Percentiles rank a stretch among this genome's conserved stretches.
Conservation (phyloP, 2,888 invertebrate genomes). For the Drosophila paracracens region DNA sequence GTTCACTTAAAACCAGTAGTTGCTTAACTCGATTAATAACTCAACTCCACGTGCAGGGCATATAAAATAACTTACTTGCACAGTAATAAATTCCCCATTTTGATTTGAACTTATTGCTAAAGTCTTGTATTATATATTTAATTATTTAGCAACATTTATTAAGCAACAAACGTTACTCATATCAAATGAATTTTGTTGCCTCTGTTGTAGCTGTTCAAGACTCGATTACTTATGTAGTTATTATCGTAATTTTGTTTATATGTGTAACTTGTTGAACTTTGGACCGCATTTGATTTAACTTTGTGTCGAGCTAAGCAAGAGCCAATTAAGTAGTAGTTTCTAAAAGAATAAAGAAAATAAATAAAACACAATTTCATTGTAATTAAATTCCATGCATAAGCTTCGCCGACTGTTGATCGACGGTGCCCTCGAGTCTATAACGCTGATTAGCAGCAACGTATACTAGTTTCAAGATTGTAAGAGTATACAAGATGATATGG, state of each 20-base stretch:
- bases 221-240: conserved; percentile 42
- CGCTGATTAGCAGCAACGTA: conserved; percentile 35
- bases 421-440: conserved; percentile 41
- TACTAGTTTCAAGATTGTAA: background rate
- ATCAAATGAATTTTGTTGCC: conserved; percentile 16
- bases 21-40: background rate
- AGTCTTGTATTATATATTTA: background rate
- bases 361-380: conserved; percentile 34
- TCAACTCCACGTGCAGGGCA: background rate
- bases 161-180: conserved; percentile 9
- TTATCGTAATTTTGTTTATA: conserved; percentile 56
- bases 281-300: conserved; percentile 38
- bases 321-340: conserved; percentile 39
- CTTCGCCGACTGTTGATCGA: conserved; percentile 18
- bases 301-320: conserved; percentile 50
- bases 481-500: background rate
- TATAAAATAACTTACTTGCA: background rate
- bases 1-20: background rate
- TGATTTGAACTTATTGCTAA: background rate
- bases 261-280: conserved; percentile 49
- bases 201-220: conserved; percentile 6
- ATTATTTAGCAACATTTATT: no score
- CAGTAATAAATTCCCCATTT: background rate
- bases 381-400: conserved; percentile 15
- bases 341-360: conserved; percentile 37